Base-by-base conservation (phyloP, 2,888 invertebrate species). In the Lordiphosa fenestrarum region DNA sequence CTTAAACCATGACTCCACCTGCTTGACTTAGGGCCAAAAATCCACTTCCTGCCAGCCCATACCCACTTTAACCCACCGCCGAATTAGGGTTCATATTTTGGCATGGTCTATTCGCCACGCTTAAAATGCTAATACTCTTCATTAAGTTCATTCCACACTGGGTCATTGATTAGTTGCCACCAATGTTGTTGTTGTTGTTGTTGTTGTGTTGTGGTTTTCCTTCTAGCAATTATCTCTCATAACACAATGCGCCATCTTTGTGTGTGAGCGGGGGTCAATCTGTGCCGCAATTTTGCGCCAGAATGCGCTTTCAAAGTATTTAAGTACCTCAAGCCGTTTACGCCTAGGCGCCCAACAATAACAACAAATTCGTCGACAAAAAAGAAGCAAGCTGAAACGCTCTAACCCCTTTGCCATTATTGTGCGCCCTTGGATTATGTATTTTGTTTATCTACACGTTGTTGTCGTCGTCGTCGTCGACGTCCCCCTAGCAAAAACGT, bases 371-470 rank as follows among this genome's bases (percentile, higher is more conserved):
- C 66, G 55, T 49, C 58, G 60, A 38, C 51, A 44, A 42, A 12
- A 69, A 64, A 52, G 48, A 59, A 60, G 50, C 61, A 48, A 39
- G 35, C 37, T 44, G 53, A 47, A 51, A 64, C 37, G 53, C 60
- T 61, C 65, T 65, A 77, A 84, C 65, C 78, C 81, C 71, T 80
- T 63, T 59, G 57, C 66, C 56, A 66, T 66, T 64, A 66, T 66
- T 72, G 62, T 61, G 37, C 69, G 69, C 66, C 58, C 55, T 66
- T 78, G 80, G 78, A 78, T 82, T 81, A 76, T 82, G 75, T 82
- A 82, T 84, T 84, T 81, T 84, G 82, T 84, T 74, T 84, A 84
- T 82, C 78, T 69, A 59, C 67, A 66, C 66, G 71, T 75, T 60
- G 56, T 72, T 60, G 56, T 72, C 56, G 47, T 59, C 39, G 40